A percentile compares a stretch with the other conserved stretches of the same genome.
These are phyloP conservation scores for Phaedon cochleariae DNA, from an alignment of 2,888 invertebrate species.

Conservation along the genomic window DNA sequence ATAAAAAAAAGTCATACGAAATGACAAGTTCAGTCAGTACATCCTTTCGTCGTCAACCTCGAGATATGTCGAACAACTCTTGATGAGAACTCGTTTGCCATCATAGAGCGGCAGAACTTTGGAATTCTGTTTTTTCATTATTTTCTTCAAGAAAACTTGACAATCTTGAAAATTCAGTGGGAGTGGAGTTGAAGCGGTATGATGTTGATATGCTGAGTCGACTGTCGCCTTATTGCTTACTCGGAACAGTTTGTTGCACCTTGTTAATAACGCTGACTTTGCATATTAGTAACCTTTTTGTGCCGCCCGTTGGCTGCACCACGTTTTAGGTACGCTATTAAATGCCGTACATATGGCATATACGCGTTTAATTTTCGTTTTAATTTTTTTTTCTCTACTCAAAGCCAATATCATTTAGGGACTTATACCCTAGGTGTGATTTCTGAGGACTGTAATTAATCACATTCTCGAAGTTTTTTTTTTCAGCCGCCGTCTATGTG, in stretches of 20 bases:
- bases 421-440: slow-evolving; percentile 40
- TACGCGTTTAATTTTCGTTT: slow-evolving; percentile 57
- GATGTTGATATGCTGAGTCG: not conserved
- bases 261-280: slow-evolving; percentile 63
- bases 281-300: slow-evolving; percentile 59
- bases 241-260: slow-evolving; percentile 59
- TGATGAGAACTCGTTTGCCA: too few relatives aligned
- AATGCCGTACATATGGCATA: slow-evolving; percentile 57
- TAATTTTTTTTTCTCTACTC: slow-evolving; percentile 45
- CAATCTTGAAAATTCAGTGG: not conserved
- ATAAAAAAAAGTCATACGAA: too few relatives aligned
- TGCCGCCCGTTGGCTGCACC: slow-evolving; percentile 51
- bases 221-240: slow-evolving; percentile 41
- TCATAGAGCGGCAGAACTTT: too few relatives aligned
- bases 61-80: too few relatives aligned
- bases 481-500: not conserved
- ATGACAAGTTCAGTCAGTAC: too few relatives aligned
- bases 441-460: slow-evolving; percentile 52
- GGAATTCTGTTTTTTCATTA: too few relatives aligned
- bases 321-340: slow-evolving; percentile 58
- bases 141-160: too few relatives aligned
- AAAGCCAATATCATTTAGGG: slow-evolving; percentile 50
- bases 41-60: too few relatives aligned
- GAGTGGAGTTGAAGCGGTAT: not conserved
- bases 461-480: slow-evolving; percentile 32